phyloP scores from a whole-genome alignment of 2,797 vertebrate genomes.

The Vireo griseus region DNA sequence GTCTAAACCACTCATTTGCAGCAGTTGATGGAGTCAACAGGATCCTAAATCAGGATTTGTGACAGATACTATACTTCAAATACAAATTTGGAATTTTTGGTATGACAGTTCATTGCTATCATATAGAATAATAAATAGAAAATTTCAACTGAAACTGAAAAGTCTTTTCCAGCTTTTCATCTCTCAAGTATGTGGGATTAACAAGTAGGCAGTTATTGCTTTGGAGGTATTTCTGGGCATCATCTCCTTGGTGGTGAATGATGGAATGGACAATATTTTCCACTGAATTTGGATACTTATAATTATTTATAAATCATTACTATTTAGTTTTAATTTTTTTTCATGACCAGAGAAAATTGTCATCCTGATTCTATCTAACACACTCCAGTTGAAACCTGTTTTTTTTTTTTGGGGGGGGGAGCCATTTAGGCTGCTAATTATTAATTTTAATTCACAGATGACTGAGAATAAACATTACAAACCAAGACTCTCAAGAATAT shows the following conservation, averaged over 20 bases:
- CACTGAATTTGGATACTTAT: not conserved
- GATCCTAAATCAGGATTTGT: not conserved
- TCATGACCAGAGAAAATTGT: not conserved
- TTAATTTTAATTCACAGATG: not conserved
- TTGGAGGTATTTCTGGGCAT: not conserved
- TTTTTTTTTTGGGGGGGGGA: not conserved
- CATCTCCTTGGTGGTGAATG: not conserved
- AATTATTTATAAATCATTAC: not conserved
- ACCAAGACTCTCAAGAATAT: not conserved
- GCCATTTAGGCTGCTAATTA: not conserved
- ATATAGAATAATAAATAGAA: not conserved
- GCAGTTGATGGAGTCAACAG: accelerated
- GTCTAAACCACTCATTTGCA: not conserved
- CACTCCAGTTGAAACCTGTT: not conserved
- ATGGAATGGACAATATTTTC: not conserved
- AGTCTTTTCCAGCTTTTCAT: not conserved
- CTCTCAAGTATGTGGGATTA: not conserved
- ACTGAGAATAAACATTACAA: not conserved
- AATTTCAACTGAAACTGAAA: not conserved
- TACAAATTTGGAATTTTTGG: not conserved
- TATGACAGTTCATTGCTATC: not conserved
- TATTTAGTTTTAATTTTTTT: not conserved
- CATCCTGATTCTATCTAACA: not conserved
- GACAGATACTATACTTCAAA: not conserved
- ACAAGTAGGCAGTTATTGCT: not conserved